Evolutionary conservation across 2,888 invertebrate genomes (phyloP).

Genomic region (Anoncus sp.): DNA sequence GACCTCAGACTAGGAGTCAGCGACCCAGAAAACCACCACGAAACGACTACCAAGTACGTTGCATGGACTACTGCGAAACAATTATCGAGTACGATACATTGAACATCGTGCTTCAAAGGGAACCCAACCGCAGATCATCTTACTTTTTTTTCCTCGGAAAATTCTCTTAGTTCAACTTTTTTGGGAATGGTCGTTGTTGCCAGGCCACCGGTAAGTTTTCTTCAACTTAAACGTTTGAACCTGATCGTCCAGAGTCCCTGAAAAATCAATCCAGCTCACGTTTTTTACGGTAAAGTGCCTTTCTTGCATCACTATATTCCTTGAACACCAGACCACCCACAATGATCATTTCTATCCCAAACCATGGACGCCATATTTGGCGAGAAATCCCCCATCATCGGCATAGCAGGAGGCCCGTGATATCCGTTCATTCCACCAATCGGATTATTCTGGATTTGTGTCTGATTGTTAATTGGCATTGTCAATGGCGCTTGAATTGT

Average conservation of each 20-base stretch:
- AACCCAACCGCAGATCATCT: no score
- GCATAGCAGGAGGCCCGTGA: constrained; percentile 23
- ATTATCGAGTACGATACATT: no score
- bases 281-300: background rate
- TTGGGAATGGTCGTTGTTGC: background rate
- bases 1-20: no score
- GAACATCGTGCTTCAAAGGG: no score
- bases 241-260: background rate
- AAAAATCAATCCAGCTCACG: background rate
- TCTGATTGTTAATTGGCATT: background rate
- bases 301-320: constrained; percentile 19
- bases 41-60: no score
- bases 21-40: no score
- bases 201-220: background rate
- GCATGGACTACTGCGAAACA: no score
- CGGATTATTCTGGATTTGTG: background rate
- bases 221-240: background rate
- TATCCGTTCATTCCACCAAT: background rate
- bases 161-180: no score
- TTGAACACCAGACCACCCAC: constrained; percentile 20
- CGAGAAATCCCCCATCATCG: constrained; percentile 11
- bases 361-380: constrained; percentile 5
- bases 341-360: constrained; percentile 21
- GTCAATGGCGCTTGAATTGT: background rate
- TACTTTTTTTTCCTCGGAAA: no score